Conservation (phyloP, 2,888 invertebrate genomes). For the Xanthostigma xanthostigma region DNA sequence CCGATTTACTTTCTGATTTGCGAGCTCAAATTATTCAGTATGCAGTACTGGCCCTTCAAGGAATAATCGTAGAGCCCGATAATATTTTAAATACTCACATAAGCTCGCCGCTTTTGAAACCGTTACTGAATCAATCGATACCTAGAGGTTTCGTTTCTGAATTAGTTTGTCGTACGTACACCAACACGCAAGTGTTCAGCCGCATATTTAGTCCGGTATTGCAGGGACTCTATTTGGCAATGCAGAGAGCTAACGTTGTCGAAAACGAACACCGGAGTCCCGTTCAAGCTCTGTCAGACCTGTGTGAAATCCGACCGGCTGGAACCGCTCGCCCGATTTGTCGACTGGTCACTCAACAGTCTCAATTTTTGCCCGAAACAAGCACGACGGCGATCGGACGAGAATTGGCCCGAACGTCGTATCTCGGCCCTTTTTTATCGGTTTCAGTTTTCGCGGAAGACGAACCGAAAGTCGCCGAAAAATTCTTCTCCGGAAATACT, state of each 20-base stretch:
- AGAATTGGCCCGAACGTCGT: slow-evolving; percentile 73
- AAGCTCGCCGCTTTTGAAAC: slow-evolving; percentile 50
- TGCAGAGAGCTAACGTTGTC: slow-evolving; percentile 53
- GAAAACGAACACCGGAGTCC: slow-evolving; percentile 51
- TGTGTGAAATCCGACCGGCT: slow-evolving; percentile 62
- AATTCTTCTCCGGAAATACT: slow-evolving; percentile 42
- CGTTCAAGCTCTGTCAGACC: slow-evolving; percentile 57
- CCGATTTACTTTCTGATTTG: slow-evolving; percentile 43
- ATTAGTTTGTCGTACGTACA: slow-evolving; percentile 44
- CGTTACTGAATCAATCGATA: slow-evolving; percentile 51
- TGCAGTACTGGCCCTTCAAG: slow-evolving; percentile 41
- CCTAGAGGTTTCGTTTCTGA: slow-evolving; percentile 48
- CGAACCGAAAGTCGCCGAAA: slow-evolving; percentile 76
- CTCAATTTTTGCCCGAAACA: slow-evolving; percentile 58
- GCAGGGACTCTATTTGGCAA: slow-evolving; percentile 50
- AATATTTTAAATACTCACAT: slow-evolving; percentile 33
- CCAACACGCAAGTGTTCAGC: slow-evolving; percentile 41
- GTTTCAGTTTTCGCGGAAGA: slow-evolving; percentile 90
- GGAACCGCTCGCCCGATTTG: slow-evolving; percentile 65
- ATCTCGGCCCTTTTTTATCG: slow-evolving; percentile 81
- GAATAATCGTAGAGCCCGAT: slow-evolving; percentile 24
- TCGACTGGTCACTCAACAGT: slow-evolving; percentile 43
- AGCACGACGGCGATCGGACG: slow-evolving; percentile 61
- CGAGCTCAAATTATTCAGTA: slow-evolving; percentile 39
- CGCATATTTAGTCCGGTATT: slow-evolving; percentile 51